A percentile compares a stretch with the other conserved stretches of the same genome.
phyloP scores from a whole-genome alignment of 2,797 vertebrate genomes.

The Lindbergichthys nudifrons region DNA sequence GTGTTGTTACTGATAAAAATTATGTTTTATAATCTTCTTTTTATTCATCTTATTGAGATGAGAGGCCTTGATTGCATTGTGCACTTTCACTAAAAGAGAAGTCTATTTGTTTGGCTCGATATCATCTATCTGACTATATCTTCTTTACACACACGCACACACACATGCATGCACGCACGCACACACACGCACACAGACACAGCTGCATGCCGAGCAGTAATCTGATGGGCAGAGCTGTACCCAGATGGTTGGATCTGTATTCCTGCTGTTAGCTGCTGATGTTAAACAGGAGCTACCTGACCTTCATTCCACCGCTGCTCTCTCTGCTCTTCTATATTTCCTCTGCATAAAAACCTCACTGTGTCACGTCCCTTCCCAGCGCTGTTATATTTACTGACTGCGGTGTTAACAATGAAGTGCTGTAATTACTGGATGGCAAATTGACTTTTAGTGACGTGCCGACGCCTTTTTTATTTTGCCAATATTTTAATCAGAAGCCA shows the following conservation, averaged over 20 bases:
- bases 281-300: conserved; percentile 78
- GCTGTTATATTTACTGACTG: conserved; percentile 29
- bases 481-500: conserved; percentile 56
- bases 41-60: too few species aligned
- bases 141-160: conserved; percentile 1
- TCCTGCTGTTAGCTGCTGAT: conserved; percentile 72
- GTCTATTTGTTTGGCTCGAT: neutral
- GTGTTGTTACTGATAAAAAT: neutral
- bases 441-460: conserved; percentile 32
- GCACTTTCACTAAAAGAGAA: neutral
- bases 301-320: conserved; percentile 66
- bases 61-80: neutral
- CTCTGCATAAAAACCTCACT: conserved; percentile 34
- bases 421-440: conserved; percentile 40
- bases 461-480: conserved; percentile 40
- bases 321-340: conserved; percentile 28
- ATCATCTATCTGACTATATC: neutral
- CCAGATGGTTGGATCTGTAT: conserved; percentile 76
- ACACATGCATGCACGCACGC: conserved; percentile 15
- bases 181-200: conserved; percentile 27
- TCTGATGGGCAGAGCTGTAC: conserved; percentile 69
- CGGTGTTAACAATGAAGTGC: conserved; percentile 43
- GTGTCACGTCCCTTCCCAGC: conserved; percentile 26
- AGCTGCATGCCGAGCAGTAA: conserved; percentile 66
- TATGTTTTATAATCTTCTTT: neutral